Evolutionary conservation across 1,140 invertebrate species (phyloP), one percentile per base, ranked within the genome.

Genomic region (Amphibalanus amphitrite): DNA sequence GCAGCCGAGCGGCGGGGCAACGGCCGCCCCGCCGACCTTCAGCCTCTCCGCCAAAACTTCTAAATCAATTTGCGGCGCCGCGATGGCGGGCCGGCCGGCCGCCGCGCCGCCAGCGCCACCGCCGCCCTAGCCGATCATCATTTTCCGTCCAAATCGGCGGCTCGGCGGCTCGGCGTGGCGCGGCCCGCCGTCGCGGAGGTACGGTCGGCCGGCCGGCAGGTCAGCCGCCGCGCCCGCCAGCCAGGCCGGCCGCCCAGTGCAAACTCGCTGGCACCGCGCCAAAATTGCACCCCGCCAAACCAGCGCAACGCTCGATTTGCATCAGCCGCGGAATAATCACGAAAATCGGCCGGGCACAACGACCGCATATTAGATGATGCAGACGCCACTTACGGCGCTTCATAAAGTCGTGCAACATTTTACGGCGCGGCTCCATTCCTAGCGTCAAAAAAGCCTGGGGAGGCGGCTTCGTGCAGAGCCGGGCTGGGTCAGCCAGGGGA

Each of bases 321-420:
- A 59, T 59, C 47, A 59, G 47, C 13, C 47, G 10, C 47, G 47
- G 47, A 13, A 59, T 59, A 59, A 59, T 59, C 47, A 59, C 10
- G 47, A 59, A 59, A 59, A 59, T 59, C 47, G 47, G 47, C 47
- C 47, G 20, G 20, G 47, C 47, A 59, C 47, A 59, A 59, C 47
- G 47, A 59, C 47, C 47, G 47, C 20, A 59, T 59, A 59, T 59
- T 26, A 71, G 28, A 59, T 70, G 33, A 59, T 30, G 29, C 25
- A 71, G 30, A 40, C 71, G 29, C 38, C 29, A 70, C 13, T 59
- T 29, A 29, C 29, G 38, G 69, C 29, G 69, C 29, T 33, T 70
- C 38, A 33, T 59, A 29, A 38, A 13, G 40, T 17, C 47, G 65
- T 68, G 28, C 28, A 47, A 69, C 29, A 68, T 75, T 73, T 26